Evolutionary conservation across 2,797 vertebrate genomes (phyloP), one percentile per base, ranked within the genome.

Genomic region (Acrossocheilus fasciatus): DNA sequence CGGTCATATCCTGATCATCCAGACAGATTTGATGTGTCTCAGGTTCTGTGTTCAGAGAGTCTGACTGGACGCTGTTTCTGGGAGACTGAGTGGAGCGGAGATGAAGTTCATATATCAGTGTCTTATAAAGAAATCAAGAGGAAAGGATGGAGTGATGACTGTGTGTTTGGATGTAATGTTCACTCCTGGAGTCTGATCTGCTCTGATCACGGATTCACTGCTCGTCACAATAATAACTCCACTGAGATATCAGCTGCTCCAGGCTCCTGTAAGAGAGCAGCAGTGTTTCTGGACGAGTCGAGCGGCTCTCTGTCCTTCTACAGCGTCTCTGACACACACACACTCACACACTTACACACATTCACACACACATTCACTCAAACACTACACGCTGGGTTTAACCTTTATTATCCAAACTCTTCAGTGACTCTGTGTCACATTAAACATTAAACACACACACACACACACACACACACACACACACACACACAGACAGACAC

Each of bases 101-200:
- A 0, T 3, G 0, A 9, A 0, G 0, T 0, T 57, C 0, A 0
- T 0, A 78, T 78, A 78, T 39, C 75, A 39, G 75, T 59, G 75
- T 1, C 52, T 4, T 54, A 78, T 78, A 78, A 57, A 59, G 52
- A 34, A 39, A 78, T 78, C 52, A 1, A 41, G 50, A 78, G 75
- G 75, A 59, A 78, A 78, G 75, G 36, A 54, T 0, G 0, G 17
- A 23, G 2, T 75, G 0, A 0, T 18, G 50, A 39, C 50, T 2
- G 52, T 78, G 0, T 0, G 75, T 78, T 79, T 79, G 77, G 77
- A 43, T 0, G 0, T 0, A 81, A 81, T 50, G 0, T 1, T 0
- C n/a, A 52, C 1, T 81, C 80, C 26, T 81, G 80, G 80, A 69
- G 43, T 69, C 45, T 81, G 10, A 0, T 0, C 0, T 17, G 64